Base-by-base conservation (phyloP, 2,888 invertebrate genomes). In the Toxonevra muliebris region DNA sequence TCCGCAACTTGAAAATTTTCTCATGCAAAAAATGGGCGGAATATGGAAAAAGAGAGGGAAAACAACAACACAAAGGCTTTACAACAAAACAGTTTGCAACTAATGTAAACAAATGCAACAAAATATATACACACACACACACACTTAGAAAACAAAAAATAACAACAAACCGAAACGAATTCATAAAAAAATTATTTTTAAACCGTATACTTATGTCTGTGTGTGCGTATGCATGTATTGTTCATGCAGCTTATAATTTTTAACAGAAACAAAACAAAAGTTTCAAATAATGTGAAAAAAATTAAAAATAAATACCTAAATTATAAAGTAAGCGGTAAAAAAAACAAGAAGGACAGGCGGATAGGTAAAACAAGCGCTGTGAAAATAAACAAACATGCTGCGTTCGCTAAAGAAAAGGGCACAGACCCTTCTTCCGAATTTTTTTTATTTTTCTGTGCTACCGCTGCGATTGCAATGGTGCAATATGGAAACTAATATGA, bases 1-100 rank as follows among this genome's bases (percentile, higher is more conserved):
- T 81, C 81, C 81, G 81, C 82, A 82, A 82, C 81, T 81, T 82
- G 80, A 81, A 82, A 81, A 79, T 77, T 77, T 79, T 74, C 73
- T 77, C 78, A 77, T 71, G 75, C 71, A 68, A 66, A 70, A 64
- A 73, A 69, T 69, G 72, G 74, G 73, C 69, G 73, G 71, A 69
- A 63, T 69, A 66, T 66, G 73, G 70, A 69, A 65, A 68, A 65
- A 64, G 54, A 69, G 52, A 63, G 65, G 66, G 65, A 57, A 54
- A 61, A 57, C 58, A 59, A 60, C 59, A 48, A 65, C 40, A 68
- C 43, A 64, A 68, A 64, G 40, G 62, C 43, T 50, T 64, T 65
- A 66, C 64, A 61, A 70, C 17, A 67, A 66, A 74, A 73, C 75
- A 71, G 73, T 74, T 76, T 74, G 73, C 71, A 72, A 75, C 75